Base-by-base conservation (phyloP, 2,888 invertebrate species). In the Cylloceria caligata region DNA sequence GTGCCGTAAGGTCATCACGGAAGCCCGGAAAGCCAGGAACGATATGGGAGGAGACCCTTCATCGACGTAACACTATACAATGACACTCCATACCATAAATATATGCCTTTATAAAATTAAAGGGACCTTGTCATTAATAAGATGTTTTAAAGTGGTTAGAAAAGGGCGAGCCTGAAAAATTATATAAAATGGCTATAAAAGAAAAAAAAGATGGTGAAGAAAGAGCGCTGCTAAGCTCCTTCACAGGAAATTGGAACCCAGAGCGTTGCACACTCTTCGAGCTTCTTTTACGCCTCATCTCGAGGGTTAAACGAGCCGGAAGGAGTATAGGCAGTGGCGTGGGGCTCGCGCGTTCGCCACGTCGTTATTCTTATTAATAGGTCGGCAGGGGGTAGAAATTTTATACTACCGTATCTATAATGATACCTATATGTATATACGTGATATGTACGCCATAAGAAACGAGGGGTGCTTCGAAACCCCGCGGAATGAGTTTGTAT, bases 301-400 rank as follows among this genome's bases (percentile, higher is more conserved):
- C 13, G 57, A 55, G 69, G 69, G 52, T 71, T 77, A 71, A 71
- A 27, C 71, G 71, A 73, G 68, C 60, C 60, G 64, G 49, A 45
- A 55, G 49, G 62, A 69, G 62, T 42, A 47, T 24, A 52, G 71
- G 21, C 47, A 19, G 36, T 34, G 36, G 47, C 55, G 71, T 55
- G 42, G 42, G 57, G 34, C 60, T 34, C 60, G 60, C 71, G 42
- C 71, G 39, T 71, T 71, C 71, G 71, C 42, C 57, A 55, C 75
- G 55, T 86, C 87, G 88, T 90, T 88, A 89, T 88, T 88, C 88
- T 84, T 86, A 85, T 89, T 91, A 91, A 91, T 90, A 90, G 91
- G 88, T 84, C 87, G 86, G 88, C 88, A 86, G 87, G 90, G 87
- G 87, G 76, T 81, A n/a, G 60, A 47, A 60, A 49, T 60, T 76